Evolutionary conservation across 1,140 invertebrate species (phyloP).

Genomic region (Drosophila arawakana): DNA sequence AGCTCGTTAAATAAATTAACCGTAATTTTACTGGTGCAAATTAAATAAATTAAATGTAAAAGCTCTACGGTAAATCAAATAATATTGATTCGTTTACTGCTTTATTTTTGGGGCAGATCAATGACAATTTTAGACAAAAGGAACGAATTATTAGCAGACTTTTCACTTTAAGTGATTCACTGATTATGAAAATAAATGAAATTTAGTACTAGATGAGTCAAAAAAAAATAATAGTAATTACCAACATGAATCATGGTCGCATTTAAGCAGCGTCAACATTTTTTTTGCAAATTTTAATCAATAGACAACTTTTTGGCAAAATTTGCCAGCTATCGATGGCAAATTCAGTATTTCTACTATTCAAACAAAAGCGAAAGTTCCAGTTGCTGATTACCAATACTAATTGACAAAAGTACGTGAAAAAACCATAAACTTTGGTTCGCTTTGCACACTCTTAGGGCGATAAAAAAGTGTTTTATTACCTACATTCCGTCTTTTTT

Average conservation of each 20-base stretch:
- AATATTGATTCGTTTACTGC: conserved; percentile 34
- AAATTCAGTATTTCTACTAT: conserved; percentile 26
- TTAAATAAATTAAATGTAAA: conserved; percentile 14
- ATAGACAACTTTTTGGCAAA: conserved; percentile 2
- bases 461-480: conserved; percentile 32
- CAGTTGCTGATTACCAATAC: conserved; percentile 46
- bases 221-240: neutral
- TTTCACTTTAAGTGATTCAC: conserved; percentile 10
- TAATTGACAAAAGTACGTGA: conserved; percentile 17
- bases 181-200: neutral
- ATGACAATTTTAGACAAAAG: neutral
- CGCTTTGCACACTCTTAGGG: neutral
- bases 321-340: conserved; percentile 50
- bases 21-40: conserved; percentile 41
- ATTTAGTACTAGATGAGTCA: neutral
- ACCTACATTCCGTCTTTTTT: conserved; percentile 3
- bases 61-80: conserved; percentile 22
- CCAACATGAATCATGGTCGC: conserved; percentile 9
- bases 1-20: conserved; percentile 67
- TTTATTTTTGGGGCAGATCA: conserved; percentile 3
- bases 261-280: neutral
- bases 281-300: conserved; percentile 9
- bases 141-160: neutral
- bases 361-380: conserved; percentile 51
- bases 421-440: neutral